These are phyloP conservation scores for Tinamus guttatus DNA, from an alignment of 2,113 vertebrate species.

Conservation along the genomic window DNA sequence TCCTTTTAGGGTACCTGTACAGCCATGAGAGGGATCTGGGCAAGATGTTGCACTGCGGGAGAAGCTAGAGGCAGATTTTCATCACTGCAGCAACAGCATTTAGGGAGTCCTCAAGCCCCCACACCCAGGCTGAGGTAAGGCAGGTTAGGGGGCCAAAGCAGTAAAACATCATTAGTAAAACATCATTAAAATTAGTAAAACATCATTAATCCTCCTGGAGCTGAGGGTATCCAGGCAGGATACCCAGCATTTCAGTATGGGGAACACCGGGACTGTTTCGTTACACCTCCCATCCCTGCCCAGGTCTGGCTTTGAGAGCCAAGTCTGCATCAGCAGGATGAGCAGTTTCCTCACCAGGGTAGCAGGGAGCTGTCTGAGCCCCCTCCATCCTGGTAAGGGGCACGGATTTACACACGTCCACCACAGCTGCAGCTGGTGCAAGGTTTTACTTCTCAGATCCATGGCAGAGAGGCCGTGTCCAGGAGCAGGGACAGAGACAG, in stretches of 20 bases:
- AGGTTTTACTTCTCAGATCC: background rate
- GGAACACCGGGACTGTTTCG: fast-evolving
- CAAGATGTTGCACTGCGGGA: background rate
- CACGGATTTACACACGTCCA: background rate
- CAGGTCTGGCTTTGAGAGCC: background rate
- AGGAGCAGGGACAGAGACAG: background rate
- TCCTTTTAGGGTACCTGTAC: too few relatives aligned
- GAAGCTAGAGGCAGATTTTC: background rate
- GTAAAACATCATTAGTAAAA: background rate
- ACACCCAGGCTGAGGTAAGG: background rate
- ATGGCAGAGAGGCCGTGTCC: background rate
- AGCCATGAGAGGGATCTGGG: background rate
- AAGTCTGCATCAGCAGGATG: background rate
- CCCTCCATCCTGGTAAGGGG: background rate
- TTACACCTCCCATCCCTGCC: background rate
- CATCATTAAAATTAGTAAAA: background rate
- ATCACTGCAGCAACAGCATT: background rate
- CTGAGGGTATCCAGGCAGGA: background rate
- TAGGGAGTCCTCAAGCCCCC: background rate
- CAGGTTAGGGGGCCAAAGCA: fast-evolving
- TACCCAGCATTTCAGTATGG: fast-evolving
- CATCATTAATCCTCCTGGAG: background rate
- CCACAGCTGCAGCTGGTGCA: background rate
- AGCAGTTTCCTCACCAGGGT: background rate
- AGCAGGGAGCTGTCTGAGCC: background rate